Base-by-base conservation (phyloP, 1,140 invertebrate genomes). In the Prorops nasuta region DNA sequence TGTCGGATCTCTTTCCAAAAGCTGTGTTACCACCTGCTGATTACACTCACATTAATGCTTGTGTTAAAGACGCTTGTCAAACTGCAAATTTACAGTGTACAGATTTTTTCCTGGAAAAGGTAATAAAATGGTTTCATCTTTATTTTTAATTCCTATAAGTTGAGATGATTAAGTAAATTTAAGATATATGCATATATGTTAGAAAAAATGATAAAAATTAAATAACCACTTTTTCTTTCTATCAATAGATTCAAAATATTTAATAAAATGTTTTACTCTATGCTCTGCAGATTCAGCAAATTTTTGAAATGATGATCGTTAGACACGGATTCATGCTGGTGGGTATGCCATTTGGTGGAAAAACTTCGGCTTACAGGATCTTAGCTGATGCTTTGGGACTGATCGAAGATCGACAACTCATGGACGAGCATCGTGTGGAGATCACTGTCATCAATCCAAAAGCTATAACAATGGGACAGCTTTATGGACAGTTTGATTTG, bases 231-330 rank as follows among this genome's bases (percentile, higher is more conserved):
- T n/a, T n/a, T n/a, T n/a, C n/a, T n/a, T n/a, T n/a, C n/a, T n/a
- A n/a, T n/a, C n/a, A n/a, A n/a, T n/a, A n/a, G n/a, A n/a, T n/a
- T n/a, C n/a, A 6, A 28, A 28, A 6, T 28, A 28, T 28, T 28
- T 4, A 28, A 28, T 28, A 28, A 28, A 6, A 28, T 28, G 24
- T 6, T 28, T n/a, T n/a, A n/a, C n/a, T n/a, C n/a, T n/a, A n/a
- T n/a, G n/a, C 24, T 6, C 10, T 4, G 24, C 24, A 28, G 44
- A 61, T 93, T 17, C 90, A 93, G 49, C 90, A 98, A 79, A 84
- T 98, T 16, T 97, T 94, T 72, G 94, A 98, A 76, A 97, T 97
- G 93, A 96, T 98, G 82, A 86, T 94, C 35, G 92, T 96, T 0
- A 80, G 92, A 18, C 92, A 96, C 69, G 90, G 89, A 1, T 82